A percentile compares a stretch with the other conserved stretches of the same genome.
These are phyloP conservation scores for Eupithecia centaureata DNA, from an alignment of 2,888 invertebrate species.

Conservation along the genomic window DNA sequence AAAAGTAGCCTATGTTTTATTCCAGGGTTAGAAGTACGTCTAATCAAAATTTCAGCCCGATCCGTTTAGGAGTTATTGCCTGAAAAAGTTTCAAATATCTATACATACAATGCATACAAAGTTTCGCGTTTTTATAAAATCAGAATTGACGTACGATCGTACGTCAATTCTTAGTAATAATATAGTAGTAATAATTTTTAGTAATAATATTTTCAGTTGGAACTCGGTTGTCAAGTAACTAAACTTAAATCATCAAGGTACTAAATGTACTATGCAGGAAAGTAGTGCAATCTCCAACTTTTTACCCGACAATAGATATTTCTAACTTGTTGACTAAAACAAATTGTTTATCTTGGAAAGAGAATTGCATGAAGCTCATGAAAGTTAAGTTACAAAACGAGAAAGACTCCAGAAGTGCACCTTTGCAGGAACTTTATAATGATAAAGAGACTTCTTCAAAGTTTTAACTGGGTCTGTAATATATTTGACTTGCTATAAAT, in stretches of 20 bases:
- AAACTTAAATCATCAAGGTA: not conserved
- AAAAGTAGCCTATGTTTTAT: no score
- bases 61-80: no score
- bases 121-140: no score
- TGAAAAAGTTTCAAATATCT: no score
- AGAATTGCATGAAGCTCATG: constrained; percentile 18
- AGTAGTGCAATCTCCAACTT: not conserved
- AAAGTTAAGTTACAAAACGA: constrained; percentile 18
- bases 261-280: not conserved
- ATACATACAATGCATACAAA: no score
- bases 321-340: constrained; percentile 7
- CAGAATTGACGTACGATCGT: no score
- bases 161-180: no score
- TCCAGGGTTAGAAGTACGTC: no score
- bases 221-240: not conserved
- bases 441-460: constrained; percentile 24
- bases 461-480: constrained; percentile 19
- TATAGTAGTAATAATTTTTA: no score
- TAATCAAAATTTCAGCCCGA: no score
- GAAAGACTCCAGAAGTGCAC: constrained; percentile 22
- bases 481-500: constrained; percentile 5
- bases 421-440: constrained; percentile 28
- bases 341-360: constrained; percentile 6
- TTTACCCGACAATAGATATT: not conserved
- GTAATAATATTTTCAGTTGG: not conserved